These are phyloP conservation scores for Drosophila sp. DNA, from an alignment of 1,140 invertebrate genomes.

Conservation along the genomic window DNA sequence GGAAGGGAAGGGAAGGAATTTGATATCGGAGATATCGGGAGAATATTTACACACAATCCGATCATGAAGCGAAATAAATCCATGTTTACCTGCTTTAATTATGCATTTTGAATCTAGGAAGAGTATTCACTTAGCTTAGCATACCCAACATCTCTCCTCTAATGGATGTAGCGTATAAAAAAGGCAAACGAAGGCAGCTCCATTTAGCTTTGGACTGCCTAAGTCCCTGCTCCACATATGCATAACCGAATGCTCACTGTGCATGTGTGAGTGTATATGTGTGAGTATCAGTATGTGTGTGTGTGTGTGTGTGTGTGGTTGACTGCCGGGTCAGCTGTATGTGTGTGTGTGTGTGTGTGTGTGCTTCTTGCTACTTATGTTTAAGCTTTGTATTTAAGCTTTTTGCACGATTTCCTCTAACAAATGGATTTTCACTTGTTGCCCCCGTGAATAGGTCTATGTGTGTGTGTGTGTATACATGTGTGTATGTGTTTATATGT, in stretches of 20 bases:
- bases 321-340: slow-evolving; percentile 40
- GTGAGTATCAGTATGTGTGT: slow-evolving; percentile 17
- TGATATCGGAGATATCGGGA: too few relatives aligned
- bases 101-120: too few relatives aligned
- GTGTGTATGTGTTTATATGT: slow-evolving; percentile 24
- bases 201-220: slow-evolving; percentile 74
- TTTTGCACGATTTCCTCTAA: slow-evolving; percentile 82
- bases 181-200: slow-evolving; percentile 66
- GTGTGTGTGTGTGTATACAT: background rate
- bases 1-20: too few relatives aligned
- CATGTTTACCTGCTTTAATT: too few relatives aligned
- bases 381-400: slow-evolving; percentile 82
- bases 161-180: slow-evolving; percentile 18
- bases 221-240: slow-evolving; percentile 73
- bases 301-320: slow-evolving; percentile 34
- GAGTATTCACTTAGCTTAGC: background rate
- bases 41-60: too few relatives aligned
- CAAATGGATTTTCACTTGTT: slow-evolving; percentile 82
- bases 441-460: slow-evolving; percentile 50
- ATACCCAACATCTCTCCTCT: background rate
- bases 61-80: too few relatives aligned
- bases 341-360: slow-evolving; percentile 15
- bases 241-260: slow-evolving; percentile 38
- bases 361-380: slow-evolving; percentile 74
- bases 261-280: slow-evolving; percentile 17